Evolutionary conservation across 1,140 invertebrate species (phyloP).

Genomic region (Eciton burchellii): DNA sequence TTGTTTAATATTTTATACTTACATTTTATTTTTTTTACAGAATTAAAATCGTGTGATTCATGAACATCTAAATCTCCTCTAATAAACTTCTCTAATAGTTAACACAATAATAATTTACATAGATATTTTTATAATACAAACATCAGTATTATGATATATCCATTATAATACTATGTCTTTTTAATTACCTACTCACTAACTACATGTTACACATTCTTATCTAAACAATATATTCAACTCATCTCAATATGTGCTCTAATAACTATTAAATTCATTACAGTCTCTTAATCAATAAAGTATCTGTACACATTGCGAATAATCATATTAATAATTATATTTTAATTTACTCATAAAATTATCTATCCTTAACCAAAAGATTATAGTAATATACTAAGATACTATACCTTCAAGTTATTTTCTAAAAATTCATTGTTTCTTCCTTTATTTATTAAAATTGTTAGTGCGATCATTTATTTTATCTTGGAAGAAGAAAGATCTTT

Average conservation of each 20-base stretch:
- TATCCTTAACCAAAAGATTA: constrained; percentile 47
- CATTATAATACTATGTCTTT: constrained; percentile 39
- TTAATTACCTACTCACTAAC: constrained; percentile 44
- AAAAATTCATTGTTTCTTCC: constrained; percentile 71
- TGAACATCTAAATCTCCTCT: constrained; percentile 36
- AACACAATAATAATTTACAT: constrained; percentile 60
- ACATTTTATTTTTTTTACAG: constrained; percentile 51
- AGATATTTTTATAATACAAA: constrained; percentile 61
- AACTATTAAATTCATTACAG: constrained; percentile 58
- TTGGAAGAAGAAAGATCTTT: constrained; percentile 74
- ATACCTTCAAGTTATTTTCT: constrained; percentile 73
- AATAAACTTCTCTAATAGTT: constrained; percentile 39
- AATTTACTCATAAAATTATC: constrained; percentile 57
- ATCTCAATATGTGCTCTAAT: constrained; percentile 57
- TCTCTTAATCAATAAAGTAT: constrained; percentile 67
- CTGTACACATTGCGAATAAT: constrained; percentile 55
- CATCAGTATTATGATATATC: constrained; percentile 52
- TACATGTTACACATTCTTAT: constrained; percentile 43
- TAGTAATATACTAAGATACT: constrained; percentile 41
- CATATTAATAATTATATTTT: constrained; percentile 43
- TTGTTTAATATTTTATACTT: constrained; percentile 35
- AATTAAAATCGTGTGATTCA: constrained; percentile 24
- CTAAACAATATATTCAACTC: constrained; percentile 60
- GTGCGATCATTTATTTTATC: constrained; percentile 67
- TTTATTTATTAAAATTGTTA: constrained; percentile 67